Conservation (phyloP, 35 echinoderm and acorn worm genomes). For the Ophioderma brevispina region DNA sequence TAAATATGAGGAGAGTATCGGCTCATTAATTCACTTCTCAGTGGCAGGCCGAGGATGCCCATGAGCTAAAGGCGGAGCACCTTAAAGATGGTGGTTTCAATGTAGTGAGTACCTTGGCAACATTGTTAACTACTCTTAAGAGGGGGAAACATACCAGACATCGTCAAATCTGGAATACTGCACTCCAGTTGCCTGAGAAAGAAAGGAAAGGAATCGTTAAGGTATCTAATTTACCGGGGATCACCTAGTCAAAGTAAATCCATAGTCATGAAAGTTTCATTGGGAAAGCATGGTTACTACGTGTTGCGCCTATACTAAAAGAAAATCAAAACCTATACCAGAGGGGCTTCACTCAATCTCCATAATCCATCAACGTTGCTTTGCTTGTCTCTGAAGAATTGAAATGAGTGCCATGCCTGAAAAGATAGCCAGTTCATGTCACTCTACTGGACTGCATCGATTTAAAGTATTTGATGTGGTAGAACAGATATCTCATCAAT, state of each 20-base stretch:
- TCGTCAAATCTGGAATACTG: neutral
- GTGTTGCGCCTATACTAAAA: neutral
- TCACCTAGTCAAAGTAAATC: neutral
- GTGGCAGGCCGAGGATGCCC: neutral
- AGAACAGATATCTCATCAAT: neutral
- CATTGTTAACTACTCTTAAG: neutral
- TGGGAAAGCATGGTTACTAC: neutral
- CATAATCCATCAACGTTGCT: neutral
- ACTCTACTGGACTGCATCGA: neutral
- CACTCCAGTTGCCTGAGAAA: constrained; percentile 7
- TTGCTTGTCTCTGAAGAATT: neutral
- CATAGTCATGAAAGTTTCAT: neutral
- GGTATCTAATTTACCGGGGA: neutral
- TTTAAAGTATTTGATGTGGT: neutral
- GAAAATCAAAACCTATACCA: neutral
- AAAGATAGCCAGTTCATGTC: neutral
- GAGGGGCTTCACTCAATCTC: too few species aligned
- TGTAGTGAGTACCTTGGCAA: neutral
- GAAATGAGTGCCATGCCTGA: too few species aligned
- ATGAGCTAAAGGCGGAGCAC: neutral
- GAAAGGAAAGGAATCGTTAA: neutral
- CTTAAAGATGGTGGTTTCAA: neutral
- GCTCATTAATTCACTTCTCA: neutral
- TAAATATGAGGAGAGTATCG: neutral
- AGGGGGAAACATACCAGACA: neutral